Conservation (phyloP, 2,888 invertebrate genomes). For the Drosophila multiciliata region DNA sequence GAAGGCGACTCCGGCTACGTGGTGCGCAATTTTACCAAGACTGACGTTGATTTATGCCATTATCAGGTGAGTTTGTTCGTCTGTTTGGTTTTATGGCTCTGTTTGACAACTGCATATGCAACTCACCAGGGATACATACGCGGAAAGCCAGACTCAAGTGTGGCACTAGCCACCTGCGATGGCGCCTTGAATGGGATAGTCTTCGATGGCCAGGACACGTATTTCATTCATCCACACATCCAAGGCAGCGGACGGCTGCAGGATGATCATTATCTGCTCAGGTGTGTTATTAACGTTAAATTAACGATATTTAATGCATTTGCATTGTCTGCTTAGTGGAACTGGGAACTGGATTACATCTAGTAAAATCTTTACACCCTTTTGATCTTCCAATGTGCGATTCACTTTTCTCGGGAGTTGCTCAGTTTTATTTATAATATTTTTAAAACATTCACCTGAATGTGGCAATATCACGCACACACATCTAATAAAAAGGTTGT, state of each 20-base stretch:
- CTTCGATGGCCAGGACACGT: slow-evolving; percentile 91
- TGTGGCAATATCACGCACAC: slow-evolving; percentile 15
- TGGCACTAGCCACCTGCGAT: slow-evolving; percentile 92
- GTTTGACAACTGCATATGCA: slow-evolving; percentile 11
- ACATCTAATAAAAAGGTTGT: slow-evolving; percentile 18
- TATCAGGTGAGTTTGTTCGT: slow-evolving; percentile 82
- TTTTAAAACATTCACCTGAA: slow-evolving; percentile 9
- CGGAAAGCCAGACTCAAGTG: slow-evolving; percentile 90
- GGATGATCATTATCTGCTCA: slow-evolving; percentile 84
- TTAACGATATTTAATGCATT: no score
- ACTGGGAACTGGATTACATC: no score
- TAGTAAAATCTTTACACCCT: no score
- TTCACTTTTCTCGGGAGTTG: no score
- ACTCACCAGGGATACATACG: slow-evolving; percentile 88
- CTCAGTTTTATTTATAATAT: no score
- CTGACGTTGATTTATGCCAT: slow-evolving; percentile 85
- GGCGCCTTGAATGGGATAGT: slow-evolving; percentile 90
- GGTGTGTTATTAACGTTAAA: no score
- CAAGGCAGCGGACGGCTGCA: slow-evolving; percentile 80
- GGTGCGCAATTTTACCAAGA: slow-evolving; percentile 84
- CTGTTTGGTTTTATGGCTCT: slow-evolving; percentile 5
- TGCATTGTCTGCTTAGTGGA: no score
- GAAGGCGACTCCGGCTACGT: slow-evolving; percentile 60
- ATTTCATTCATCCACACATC: slow-evolving; percentile 87
- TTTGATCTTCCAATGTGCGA: no score